Evolutionary conservation across 2,797 vertebrate species (phyloP), one percentile per base, ranked within the genome.

Genomic region (Pipistrellus pygmaeus): DNA sequence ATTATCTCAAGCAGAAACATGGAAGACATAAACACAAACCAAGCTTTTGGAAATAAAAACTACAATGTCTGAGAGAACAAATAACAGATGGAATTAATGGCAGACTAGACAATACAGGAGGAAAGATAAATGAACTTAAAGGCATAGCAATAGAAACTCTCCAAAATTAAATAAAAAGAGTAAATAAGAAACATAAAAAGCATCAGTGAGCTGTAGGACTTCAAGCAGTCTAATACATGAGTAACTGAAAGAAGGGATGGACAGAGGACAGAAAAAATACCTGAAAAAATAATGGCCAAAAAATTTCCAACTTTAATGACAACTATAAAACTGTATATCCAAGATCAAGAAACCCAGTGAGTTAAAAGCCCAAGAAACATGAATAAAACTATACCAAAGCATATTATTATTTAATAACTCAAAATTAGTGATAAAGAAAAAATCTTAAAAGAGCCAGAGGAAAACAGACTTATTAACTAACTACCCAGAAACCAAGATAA

Each of bases 31-130:
- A 48, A 60, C 8, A 78, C 6, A 87, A 80, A 73, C 55, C 30
- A 64, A 90, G 55, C 21, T 85, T 80, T n/a, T 53, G 78, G 32
- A 78, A 93, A 72, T 90, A 62, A 90, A 87, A 93, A 72, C 44
- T 35, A 71, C 25, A 35, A 55, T 15, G 8, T 81, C n/a, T 41
- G 9, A 90, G 48, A 81, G 73, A 66, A 81, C 57, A 86, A 90
- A 81, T 73, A 73, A 48, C 55, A 62, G 35, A 66, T 66, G 15
- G 21, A 53, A 72, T 81, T 86, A 64, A 94, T 23, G 38, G 62
- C 32, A 75, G 23, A 55, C 66, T 48, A 85, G 35, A 90, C n/a
- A 73, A 73, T 32, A 75, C 20, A 57, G 38, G 53, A 64, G 25
- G 71, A 51, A 90, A 85, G 41, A 68, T 25, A 57, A 55, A 78